Percentiles rank a stretch among this genome's conserved stretches.
Evolutionary conservation across 2,888 invertebrate species (phyloP).

Genomic region (Neria commutata): DNA sequence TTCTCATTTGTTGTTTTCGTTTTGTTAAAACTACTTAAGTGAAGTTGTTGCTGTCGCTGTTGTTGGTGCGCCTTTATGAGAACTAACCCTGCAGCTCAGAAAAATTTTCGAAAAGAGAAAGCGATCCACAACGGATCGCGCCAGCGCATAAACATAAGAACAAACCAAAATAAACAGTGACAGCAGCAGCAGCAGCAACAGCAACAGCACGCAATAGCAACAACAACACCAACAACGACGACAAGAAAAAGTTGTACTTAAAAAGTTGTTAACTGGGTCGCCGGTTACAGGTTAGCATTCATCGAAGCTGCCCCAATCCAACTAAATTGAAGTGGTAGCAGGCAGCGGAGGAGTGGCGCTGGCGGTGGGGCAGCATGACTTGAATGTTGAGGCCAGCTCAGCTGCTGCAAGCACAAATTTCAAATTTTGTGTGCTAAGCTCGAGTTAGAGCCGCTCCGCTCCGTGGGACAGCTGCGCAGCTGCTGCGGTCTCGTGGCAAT

Average conservation of each 20-base stretch:
- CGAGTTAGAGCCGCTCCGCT: neutral
- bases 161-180: slow-evolving; percentile 23
- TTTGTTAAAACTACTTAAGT: neutral
- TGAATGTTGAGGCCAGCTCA: neutral
- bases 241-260: slow-evolving; percentile 19
- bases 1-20: neutral
- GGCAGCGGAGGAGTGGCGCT: neutral
- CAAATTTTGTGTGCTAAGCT: neutral
- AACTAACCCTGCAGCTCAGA: slow-evolving; percentile 29
- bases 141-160: slow-evolving; percentile 19
- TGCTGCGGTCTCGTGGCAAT: neutral
- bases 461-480: neutral
- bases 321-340: neutral
- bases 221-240: slow-evolving; percentile 29
- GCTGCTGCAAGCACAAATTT: neutral
- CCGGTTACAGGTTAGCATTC: slow-evolving; percentile 14
- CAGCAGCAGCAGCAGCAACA: slow-evolving; percentile 22
- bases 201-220: slow-evolving; percentile 16
- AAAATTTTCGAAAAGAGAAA: slow-evolving; percentile 42
- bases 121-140: slow-evolving; percentile 22
- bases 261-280: slow-evolving; percentile 48
- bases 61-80: slow-evolving; percentile 11
- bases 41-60: no score
- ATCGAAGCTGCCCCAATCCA: slow-evolving; percentile 4
- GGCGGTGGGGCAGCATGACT: neutral